These are phyloP conservation scores for Ellobium chinense DNA, from an alignment of 2,888 invertebrate species.

Conservation along the genomic window DNA sequence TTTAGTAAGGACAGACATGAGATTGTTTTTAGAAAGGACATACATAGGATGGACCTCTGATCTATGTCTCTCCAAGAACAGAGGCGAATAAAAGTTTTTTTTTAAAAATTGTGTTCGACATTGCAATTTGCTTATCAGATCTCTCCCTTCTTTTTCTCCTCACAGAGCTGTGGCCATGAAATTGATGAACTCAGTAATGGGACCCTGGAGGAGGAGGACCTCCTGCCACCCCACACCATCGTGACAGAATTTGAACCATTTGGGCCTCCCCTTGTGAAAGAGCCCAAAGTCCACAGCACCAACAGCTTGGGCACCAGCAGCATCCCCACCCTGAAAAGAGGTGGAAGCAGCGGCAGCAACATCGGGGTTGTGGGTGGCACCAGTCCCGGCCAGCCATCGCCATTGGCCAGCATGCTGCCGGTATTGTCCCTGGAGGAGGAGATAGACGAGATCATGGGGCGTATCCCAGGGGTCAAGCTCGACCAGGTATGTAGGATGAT, in stretches of 20 bases:
- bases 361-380: not conserved
- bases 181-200: conserved; percentile 4
- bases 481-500: conserved; percentile 42
- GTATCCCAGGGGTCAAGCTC: conserved; percentile 24
- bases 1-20: no score
- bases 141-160: not conserved
- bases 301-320: not conserved
- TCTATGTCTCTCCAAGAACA: no score
- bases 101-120: no score
- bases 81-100: no score
- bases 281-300: not conserved
- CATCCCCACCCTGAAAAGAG: not conserved
- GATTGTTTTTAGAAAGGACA: no score
- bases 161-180: conserved; percentile 33
- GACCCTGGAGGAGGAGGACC: conserved; percentile 22
- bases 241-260: not conserved
- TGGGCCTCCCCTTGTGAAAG: not conserved
- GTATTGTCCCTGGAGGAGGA: conserved; percentile 25
- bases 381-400: not conserved
- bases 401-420: conserved; percentile 17
- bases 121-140: no score
- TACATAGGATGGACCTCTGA: no score
- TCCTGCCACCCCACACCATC: not conserved
- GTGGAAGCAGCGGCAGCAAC: not conserved
- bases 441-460: conserved; percentile 19